Base-by-base conservation (phyloP, 2,797 vertebrate species). In the Taeniopygia guttata region DNA sequence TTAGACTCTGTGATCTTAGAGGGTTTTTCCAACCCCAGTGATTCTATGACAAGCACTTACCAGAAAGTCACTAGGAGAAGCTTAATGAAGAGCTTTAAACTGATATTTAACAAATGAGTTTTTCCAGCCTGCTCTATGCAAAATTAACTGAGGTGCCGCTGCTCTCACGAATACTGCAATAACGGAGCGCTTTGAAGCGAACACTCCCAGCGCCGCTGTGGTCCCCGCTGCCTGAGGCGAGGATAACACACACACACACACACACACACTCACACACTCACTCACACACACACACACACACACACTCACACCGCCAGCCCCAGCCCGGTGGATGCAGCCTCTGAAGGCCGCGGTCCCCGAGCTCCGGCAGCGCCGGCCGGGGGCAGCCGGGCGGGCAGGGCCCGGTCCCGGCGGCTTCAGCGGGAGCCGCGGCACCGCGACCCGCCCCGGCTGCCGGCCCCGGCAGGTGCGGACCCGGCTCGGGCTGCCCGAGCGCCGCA, bases 261-360 rank as follows among this genome's bases (percentile, higher is more conserved):
- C n/a, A n/a, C n/a, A n/a, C n/a, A n/a, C n/a, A n/a, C n/a, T n/a
- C n/a, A n/a, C n/a, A n/a, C n/a, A n/a, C n/a, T n/a, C n/a, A n/a
- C n/a, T n/a, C n/a, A 26, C n/a, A 52, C 11, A 26, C 42, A 16
- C 11, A n/a, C n/a, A n/a, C n/a, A n/a, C n/a, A n/a, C n/a, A n/a
- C n/a, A n/a, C n/a, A n/a, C n/a, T n/a, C n/a, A n/a, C n/a, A n/a
- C n/a, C 26, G 6, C 45, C 16, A 38, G 21, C 23, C 48, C 13
- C 70, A 23, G 5, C 45, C 10, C 58, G 10, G 5, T 0, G 30
- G 43, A 14, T 2, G 11, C 55, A 72, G 27, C 32, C 51, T 2
- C 43, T 9, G 26, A 43, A 72, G 77, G 85, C 77, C 69, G 34
- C 69, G 21, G 40, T 22, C 2, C 46, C 54, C 12, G 20, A 49